A percentile compares a stretch with the other conserved stretches of the same genome.
Evolutionary conservation across 37 sponge, comb jelly and placozoan species (phyloP).

Genomic region (Halichondria panicea): DNA sequence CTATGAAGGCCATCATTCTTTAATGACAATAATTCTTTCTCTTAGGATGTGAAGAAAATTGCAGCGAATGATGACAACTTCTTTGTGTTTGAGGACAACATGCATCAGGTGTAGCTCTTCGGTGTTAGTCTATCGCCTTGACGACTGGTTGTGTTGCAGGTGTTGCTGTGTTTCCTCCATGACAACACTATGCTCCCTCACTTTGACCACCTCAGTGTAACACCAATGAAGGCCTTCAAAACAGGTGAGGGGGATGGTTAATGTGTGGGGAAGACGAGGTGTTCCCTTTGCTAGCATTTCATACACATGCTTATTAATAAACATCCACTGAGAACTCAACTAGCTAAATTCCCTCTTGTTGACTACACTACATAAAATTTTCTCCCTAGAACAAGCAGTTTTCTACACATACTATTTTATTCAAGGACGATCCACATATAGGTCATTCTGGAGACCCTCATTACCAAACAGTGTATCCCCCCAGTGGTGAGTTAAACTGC

Average conservation of each 20-base stretch:
- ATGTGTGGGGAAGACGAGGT: too few species aligned
- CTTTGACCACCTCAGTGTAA: conserved; percentile 10
- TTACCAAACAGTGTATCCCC: conserved; percentile 17
- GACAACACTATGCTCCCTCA: conserved; percentile 11
- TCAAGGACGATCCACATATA: too few species aligned
- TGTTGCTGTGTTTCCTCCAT: conserved; percentile 22
- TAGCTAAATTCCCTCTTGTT: too few species aligned
- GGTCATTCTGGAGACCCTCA: conserved; percentile 1
- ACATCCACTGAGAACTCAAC: too few species aligned
- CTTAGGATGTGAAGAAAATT: conserved; percentile 69
- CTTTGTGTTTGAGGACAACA: conserved; percentile 89
- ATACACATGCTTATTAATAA: too few species aligned
- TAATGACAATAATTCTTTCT: neutral
- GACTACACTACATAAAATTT: too few species aligned
- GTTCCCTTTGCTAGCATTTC: too few species aligned
- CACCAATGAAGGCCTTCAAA: conserved; percentile 5
- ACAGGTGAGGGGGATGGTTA: neutral
- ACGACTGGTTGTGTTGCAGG: neutral
- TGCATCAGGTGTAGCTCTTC: conserved; percentile 48
- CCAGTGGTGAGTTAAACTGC: conserved; percentile 18
- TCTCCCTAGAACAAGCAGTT: too few species aligned
- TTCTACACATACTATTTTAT: too few species aligned
- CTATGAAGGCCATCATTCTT: neutral
- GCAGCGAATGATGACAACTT: conserved; percentile 85
- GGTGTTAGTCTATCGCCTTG: neutral